phyloP scores from a whole-genome alignment of 2,888 invertebrate genomes.

The Atrina japonica region DNA sequence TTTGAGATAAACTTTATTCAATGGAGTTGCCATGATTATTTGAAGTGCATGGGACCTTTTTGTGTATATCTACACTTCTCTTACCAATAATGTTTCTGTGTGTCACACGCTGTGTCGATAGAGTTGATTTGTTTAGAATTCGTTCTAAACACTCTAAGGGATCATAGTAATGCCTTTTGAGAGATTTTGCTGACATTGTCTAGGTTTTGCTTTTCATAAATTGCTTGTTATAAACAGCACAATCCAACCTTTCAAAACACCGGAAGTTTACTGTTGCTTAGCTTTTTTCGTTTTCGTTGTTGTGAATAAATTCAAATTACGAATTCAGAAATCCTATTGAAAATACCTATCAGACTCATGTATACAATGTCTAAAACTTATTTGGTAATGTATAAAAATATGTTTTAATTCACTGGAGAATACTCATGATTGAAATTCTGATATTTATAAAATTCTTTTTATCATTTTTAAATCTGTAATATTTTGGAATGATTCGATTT shows the following conservation, averaged over 20 bases:
- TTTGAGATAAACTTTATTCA: no score
- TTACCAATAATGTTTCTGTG: conserved; percentile 75
- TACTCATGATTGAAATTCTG: no score
- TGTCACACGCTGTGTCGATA: conserved; percentile 71
- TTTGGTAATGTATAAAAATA: no score
- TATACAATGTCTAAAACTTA: no score
- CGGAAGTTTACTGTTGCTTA: conserved; percentile 74
- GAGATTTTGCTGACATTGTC: conserved; percentile 15
- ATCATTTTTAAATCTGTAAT: no score
- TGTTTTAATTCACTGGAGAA: no score
- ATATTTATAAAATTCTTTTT: no score
- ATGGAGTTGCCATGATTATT: neutral
- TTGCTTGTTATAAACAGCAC: no score
- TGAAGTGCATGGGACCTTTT: neutral
- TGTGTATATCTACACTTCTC: conserved; percentile 33
- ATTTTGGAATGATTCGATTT: no score
- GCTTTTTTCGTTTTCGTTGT: conserved; percentile 21
- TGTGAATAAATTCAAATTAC: no score
- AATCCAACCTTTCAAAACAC: conserved; percentile 29
- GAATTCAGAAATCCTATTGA: no score
- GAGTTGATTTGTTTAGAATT: conserved; percentile 75
- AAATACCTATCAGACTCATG: no score
- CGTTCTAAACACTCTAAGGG: conserved; percentile 73
- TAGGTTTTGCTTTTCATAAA: neutral
- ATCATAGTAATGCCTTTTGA: conserved; percentile 22